Conservation (phyloP, 1,140 invertebrate genomes). For the Carposina sasakii region DNA sequence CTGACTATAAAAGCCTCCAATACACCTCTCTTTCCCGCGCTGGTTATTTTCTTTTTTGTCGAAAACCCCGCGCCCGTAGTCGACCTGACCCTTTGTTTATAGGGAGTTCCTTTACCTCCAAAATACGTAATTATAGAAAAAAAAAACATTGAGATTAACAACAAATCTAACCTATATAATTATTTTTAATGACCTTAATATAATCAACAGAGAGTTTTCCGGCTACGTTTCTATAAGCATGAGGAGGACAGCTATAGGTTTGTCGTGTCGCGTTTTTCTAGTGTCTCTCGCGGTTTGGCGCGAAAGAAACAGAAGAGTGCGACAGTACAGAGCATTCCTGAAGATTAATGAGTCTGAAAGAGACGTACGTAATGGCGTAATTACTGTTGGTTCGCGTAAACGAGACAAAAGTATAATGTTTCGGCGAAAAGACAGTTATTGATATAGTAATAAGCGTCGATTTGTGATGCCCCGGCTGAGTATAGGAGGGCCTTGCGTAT, state of each 20-base stretch:
- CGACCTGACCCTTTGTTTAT: slow-evolving; percentile 40
- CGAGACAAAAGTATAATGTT: slow-evolving; percentile 61
- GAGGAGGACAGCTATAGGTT: slow-evolving; percentile 39
- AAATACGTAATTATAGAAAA: slow-evolving; percentile 38
- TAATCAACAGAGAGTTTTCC: slow-evolving; percentile 22
- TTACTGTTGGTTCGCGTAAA: slow-evolving; percentile 57
- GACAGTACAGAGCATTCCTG: slow-evolving; percentile 30
- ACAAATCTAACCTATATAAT: too few species aligned
- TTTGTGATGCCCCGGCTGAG: slow-evolving; percentile 34
- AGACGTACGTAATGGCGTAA: slow-evolving; percentile 59
- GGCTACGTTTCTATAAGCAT: slow-evolving; percentile 17
- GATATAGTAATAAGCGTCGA: slow-evolving; percentile 48
- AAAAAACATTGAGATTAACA: too few species aligned
- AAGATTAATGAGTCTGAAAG: slow-evolving; percentile 60
- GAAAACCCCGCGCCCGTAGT: slow-evolving; percentile 46
- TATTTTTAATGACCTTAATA: too few species aligned
- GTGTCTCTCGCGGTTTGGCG: slow-evolving; percentile 30
- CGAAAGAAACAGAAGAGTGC: slow-evolving; percentile 56
- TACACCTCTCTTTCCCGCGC: slow-evolving; percentile 62
- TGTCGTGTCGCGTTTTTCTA: slow-evolving; percentile 32
- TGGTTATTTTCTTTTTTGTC: slow-evolving; percentile 56
- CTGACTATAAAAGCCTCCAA: slow-evolving; percentile 64
- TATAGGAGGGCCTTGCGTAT: slow-evolving; percentile 30
- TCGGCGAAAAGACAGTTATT: slow-evolving; percentile 60
- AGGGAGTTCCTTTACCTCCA: slow-evolving; percentile 44